Evolutionary conservation across 2,113 vertebrate species (phyloP).

Genomic region (Semicossyphus pulcher): DNA sequence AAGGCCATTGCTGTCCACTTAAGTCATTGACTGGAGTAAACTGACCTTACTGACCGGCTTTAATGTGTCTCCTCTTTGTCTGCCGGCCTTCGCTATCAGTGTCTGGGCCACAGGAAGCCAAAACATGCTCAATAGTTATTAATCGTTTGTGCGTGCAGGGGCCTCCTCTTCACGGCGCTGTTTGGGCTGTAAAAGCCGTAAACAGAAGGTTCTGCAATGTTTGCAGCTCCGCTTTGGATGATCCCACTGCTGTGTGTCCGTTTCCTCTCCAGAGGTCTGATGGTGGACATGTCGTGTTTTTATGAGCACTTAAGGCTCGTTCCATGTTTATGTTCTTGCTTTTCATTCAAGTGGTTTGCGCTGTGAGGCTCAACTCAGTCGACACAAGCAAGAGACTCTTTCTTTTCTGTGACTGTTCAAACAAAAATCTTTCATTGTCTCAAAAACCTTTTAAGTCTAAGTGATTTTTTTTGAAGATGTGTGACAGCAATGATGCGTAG

Average conservation of each 20-base stretch:
- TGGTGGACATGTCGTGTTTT: slow-evolving; percentile 37
- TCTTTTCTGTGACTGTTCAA: background rate
- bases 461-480: too few relatives aligned
- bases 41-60: slow-evolving; percentile 82
- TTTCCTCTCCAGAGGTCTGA: slow-evolving; percentile 24
- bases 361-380: background rate
- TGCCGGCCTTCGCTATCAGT: slow-evolving; percentile 80
- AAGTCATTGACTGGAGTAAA: slow-evolving; percentile 85
- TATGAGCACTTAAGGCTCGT: slow-evolving; percentile 36
- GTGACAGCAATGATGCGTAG: too few relatives aligned
- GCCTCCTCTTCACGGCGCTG: slow-evolving; percentile 71
- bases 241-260: slow-evolving; percentile 12
- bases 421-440: too few relatives aligned
- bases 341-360: slow-evolving; percentile 29
- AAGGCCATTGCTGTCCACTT: slow-evolving; percentile 81
- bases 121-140: slow-evolving; percentile 84
- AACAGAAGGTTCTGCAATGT: slow-evolving; percentile 64
- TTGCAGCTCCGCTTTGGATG: slow-evolving; percentile 33
- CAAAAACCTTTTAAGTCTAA: too few relatives aligned
- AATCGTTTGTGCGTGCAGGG: slow-evolving; percentile 74
- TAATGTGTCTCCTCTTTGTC: slow-evolving; percentile 85
- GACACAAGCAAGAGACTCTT: background rate
- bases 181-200: slow-evolving; percentile 65
- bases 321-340: slow-evolving; percentile 40
- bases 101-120: slow-evolving; percentile 84